Percentiles rank a stretch among this genome's conserved stretches.
Evolutionary conservation across 2,797 vertebrate species (phyloP).

Genomic region (Cichlasoma orientale): DNA sequence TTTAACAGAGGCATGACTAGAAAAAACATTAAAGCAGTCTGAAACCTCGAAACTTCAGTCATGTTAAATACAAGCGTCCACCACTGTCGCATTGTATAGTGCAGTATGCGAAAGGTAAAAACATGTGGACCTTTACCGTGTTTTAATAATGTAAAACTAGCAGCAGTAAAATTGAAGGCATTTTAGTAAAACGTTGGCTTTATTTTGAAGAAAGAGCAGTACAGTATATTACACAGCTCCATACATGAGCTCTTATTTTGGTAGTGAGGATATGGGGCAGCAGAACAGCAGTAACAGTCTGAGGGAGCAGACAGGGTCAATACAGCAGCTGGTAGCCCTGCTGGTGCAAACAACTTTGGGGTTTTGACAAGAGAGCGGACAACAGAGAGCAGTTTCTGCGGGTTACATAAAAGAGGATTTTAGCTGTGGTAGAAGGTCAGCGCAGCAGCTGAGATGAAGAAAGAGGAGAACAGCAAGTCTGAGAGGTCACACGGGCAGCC

Average conservation of each 20-base stretch:
- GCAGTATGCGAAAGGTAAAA: neutral
- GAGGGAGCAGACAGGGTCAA: slow-evolving; percentile 20
- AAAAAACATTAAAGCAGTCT: neutral
- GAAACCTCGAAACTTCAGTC: neutral
- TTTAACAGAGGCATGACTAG: too few species aligned
- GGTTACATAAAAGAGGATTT: slow-evolving; percentile 8
- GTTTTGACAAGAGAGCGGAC: slow-evolving; percentile 1
- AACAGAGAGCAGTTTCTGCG: neutral
- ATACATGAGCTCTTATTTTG: neutral
- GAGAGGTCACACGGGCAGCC: neutral
- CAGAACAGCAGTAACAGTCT: neutral
- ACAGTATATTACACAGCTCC: neutral
- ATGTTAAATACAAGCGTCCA: neutral
- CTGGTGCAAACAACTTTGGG: slow-evolving; percentile 20
- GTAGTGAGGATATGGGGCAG: neutral
- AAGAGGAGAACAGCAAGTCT: neutral
- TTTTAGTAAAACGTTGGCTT: neutral
- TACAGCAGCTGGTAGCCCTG: slow-evolving; percentile 29
- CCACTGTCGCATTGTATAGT: neutral
- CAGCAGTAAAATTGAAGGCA: neutral
- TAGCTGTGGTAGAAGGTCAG: neutral
- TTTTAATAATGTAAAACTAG: neutral
- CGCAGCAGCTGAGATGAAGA: slow-evolving; percentile 1
- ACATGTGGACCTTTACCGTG: too few species aligned
- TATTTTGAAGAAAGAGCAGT: neutral